phyloP scores from a whole-genome alignment of 2,888 invertebrate genomes.

The Neria commutata region DNA sequence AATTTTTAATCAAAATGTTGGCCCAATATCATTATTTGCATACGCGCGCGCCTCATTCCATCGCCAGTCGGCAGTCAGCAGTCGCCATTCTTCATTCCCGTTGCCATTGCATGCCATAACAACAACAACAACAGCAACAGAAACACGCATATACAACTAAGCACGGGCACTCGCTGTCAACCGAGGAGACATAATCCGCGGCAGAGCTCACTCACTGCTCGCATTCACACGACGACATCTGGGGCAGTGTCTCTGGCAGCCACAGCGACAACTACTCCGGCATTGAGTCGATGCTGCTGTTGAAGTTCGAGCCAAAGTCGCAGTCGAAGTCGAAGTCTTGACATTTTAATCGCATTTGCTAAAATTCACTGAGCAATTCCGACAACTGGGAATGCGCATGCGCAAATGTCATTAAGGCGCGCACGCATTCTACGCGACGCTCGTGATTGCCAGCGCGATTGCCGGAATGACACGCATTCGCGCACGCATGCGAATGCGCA shows the following conservation, averaged over 20 bases:
- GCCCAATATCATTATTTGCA: conserved; percentile 54
- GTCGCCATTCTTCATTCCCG: background rate
- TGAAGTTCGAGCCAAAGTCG: conserved; percentile 28
- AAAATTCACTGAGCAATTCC: conserved; percentile 59
- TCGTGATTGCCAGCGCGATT: background rate
- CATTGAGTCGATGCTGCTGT: conserved; percentile 28
- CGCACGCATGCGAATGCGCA: background rate
- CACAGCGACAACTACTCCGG: conserved; percentile 7
- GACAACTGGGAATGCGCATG: conserved; percentile 28
- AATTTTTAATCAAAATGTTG: conserved; percentile 57
- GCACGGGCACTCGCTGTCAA: background rate
- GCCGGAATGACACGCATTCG: background rate
- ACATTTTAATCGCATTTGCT: conserved; percentile 61
- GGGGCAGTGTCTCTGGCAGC: conserved; percentile 45
- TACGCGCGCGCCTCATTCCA: conserved; percentile 1
- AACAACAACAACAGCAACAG: no score
- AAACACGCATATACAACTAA: no score
- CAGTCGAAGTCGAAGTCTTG: conserved; percentile 51
- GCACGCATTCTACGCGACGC: conserved; percentile 49
- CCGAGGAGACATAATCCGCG: background rate
- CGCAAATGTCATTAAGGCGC: conserved; percentile 54
- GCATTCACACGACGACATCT: conserved; percentile 48
- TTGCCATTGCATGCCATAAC: no score
- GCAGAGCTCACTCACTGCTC: no score
- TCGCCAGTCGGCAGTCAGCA: background rate